Evolutionary conservation across 2,797 vertebrate genomes (phyloP).

Genomic region (Onychomys arenicola): DNA sequence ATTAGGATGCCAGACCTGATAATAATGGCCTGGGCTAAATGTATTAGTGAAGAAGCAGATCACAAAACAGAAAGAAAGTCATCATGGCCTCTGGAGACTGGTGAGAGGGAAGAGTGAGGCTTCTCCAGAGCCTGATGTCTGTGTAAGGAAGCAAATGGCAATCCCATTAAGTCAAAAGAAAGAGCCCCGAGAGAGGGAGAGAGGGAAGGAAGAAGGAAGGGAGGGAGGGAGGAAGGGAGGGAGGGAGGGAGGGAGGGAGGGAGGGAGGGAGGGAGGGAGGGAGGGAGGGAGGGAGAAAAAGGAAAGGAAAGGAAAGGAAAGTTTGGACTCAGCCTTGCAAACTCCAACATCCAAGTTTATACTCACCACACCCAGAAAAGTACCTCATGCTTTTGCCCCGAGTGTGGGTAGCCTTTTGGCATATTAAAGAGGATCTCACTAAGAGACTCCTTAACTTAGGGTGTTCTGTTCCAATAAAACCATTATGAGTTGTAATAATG

Average conservation of each 20-base stretch:
- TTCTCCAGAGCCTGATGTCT: not conserved
- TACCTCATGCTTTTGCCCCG: not conserved
- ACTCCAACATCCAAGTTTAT: not conserved
- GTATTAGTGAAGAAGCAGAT: not conserved
- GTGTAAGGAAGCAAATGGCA: not conserved
- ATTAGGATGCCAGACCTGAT: not conserved
- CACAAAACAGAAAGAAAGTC: not conserved
- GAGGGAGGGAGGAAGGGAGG: not conserved
- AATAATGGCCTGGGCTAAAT: not conserved
- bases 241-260: no score
- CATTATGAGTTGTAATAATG: not conserved
- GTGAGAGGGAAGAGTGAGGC: not conserved
- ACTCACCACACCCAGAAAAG: not conserved
- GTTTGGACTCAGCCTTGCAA: slow-evolving; percentile 1
- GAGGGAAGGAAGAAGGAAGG: not conserved
- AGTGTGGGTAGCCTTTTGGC: not conserved
- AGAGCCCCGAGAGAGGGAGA: not conserved
- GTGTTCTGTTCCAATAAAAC: not conserved
- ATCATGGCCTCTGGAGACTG: not conserved
- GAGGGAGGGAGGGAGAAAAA: no score
- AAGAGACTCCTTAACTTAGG: not conserved
- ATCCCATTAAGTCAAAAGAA: not conserved
- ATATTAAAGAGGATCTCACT: not conserved
- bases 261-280: not conserved
- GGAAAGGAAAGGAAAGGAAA: not conserved